A percentile compares a stretch with the other conserved stretches of the same genome.
Evolutionary conservation across 2,888 invertebrate genomes (phyloP).

Genomic region (Sphinx pinastri): DNA sequence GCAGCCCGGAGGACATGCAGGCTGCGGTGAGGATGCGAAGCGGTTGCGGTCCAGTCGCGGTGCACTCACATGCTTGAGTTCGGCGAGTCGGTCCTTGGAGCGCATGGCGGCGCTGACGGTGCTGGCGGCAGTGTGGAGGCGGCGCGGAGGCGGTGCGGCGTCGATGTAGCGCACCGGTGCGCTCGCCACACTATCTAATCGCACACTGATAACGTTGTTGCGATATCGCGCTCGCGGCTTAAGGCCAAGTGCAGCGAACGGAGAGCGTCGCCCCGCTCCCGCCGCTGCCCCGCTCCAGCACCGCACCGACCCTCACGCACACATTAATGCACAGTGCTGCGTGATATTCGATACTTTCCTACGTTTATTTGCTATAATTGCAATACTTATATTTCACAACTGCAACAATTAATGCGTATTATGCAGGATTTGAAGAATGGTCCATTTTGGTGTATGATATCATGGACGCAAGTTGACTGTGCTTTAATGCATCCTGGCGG

Average conservation of each 20-base stretch:
- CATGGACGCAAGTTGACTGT: neutral
- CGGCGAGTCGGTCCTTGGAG: conserved; percentile 74
- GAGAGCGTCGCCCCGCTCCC: neutral
- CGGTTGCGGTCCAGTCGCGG: neutral
- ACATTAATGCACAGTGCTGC: neutral
- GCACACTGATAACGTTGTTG: conserved; percentile 35
- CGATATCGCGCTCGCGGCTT: conserved; percentile 26
- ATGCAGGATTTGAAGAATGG: neutral
- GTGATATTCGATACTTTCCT: conserved; percentile 11
- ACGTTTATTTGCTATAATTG: neutral
- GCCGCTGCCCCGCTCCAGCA: conserved; percentile 4
- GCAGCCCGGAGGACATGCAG: neutral
- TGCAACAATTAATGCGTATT: neutral
- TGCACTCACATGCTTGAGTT: conserved; percentile 68
- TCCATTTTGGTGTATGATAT: neutral
- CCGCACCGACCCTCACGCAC: neutral
- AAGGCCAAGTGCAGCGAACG: conserved; percentile 17
- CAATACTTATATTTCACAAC: neutral
- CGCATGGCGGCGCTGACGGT: conserved; percentile 69
- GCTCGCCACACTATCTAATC: conserved; percentile 19
- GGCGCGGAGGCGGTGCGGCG: neutral
- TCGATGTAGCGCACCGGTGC: conserved; percentile 11
- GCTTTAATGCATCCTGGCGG: conserved; percentile 20
- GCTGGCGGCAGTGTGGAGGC: conserved; percentile 53
- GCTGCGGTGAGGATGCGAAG: neutral